Evolutionary conservation across 2,797 vertebrate species (phyloP).

Genomic region (Tapera naevia): DNA sequence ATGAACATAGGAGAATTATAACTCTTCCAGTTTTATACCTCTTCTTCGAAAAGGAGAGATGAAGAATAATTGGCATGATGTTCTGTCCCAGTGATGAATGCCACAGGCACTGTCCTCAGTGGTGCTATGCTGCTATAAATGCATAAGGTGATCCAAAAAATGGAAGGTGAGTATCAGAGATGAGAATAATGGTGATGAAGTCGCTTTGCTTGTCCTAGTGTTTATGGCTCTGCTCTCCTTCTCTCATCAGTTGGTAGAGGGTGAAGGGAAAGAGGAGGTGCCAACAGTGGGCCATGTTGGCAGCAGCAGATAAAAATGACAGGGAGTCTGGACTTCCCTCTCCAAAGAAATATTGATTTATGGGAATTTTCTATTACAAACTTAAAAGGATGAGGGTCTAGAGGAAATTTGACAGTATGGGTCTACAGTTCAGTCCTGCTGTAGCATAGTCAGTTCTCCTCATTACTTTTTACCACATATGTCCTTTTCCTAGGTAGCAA

Average conservation of each 20-base stretch:
- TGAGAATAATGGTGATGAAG: not conserved
- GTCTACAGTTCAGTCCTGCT: not conserved
- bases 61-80: not conserved
- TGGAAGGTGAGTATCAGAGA: not conserved
- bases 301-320: not conserved
- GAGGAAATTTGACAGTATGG: not conserved
- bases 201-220: not conserved
- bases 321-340: not conserved
- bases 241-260: not conserved
- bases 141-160: not conserved
- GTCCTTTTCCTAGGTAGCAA: not conserved
- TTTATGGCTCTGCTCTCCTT: not conserved
- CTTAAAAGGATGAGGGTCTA: not conserved
- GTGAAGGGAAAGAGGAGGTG: not conserved
- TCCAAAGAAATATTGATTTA: not conserved
- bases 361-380: not conserved
- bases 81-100: not conserved
- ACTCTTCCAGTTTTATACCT: not conserved
- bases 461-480: not conserved
- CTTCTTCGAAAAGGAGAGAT: not conserved
- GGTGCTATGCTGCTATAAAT: not conserved
- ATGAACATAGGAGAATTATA: not conserved
- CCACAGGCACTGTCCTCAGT: not conserved
- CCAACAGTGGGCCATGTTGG: accelerated
- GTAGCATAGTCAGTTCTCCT: not conserved